Conservation (phyloP, 2,113 vertebrate genomes). For the Nannospalax galili region DNA sequence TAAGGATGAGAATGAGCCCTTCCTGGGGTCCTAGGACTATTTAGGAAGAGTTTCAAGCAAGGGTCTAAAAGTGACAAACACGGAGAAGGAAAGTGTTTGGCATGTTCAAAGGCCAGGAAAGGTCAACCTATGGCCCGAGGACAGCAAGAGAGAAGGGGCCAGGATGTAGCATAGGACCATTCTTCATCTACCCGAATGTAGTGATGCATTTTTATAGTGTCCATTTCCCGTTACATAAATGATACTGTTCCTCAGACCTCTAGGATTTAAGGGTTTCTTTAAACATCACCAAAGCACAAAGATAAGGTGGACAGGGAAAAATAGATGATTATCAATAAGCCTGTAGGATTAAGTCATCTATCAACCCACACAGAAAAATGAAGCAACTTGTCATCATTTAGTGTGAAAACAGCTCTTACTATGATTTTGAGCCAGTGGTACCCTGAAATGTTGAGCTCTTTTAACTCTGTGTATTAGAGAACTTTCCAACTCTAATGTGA, state of each 20-base stretch:
- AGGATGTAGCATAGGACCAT: neutral
- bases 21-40: neutral
- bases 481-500: neutral
- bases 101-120: constrained; percentile 20
- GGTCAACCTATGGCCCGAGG: neutral
- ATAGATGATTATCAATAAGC: neutral
- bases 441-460: neutral
- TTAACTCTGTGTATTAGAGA: neutral
- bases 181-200: no score
- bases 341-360: constrained; percentile 8
- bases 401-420: neutral
- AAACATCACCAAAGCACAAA: constrained; percentile 40
- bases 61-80: neutral
- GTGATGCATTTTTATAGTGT: neutral
- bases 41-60: neutral
- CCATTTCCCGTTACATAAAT: neutral
- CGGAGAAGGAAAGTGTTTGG: constrained; percentile 22
- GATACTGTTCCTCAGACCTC: neutral
- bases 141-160: neutral
- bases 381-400: constrained; percentile 9
- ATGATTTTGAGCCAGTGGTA: constrained; percentile 33
- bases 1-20: neutral
- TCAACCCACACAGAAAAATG: neutral
- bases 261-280: constrained; percentile 30
- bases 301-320: neutral